phyloP scores from a whole-genome alignment of 2,113 vertebrate genomes.

The Thymallus thymallus region DNA sequence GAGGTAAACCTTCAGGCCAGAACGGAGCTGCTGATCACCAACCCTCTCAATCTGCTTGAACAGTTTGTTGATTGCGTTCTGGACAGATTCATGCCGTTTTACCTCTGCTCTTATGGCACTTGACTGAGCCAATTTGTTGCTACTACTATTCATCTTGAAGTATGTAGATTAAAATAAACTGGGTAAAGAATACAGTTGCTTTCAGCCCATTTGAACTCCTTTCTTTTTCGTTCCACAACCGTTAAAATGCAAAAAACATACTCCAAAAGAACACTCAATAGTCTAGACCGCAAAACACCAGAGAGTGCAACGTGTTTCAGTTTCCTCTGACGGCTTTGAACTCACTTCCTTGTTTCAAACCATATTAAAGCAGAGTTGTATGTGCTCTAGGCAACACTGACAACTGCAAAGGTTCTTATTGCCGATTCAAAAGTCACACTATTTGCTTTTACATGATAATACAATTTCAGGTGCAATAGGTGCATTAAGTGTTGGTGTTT shows the following conservation, averaged over 20 bases:
- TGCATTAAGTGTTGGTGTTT: not conserved
- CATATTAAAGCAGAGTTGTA: conserved; percentile 45
- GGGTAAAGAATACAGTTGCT: conserved; percentile 21
- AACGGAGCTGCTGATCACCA: conserved; percentile 69
- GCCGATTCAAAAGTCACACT: not conserved
- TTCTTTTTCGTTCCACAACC: conserved; percentile 26
- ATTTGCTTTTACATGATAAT: too few species aligned
- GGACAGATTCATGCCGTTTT: conserved; percentile 71
- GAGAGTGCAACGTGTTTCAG: conserved; percentile 45
- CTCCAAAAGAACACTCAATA: conserved; percentile 25
- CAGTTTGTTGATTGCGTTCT: conserved; percentile 69
- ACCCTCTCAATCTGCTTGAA: conserved; percentile 75
- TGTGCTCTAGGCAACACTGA: conserved; percentile 21
- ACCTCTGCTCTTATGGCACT: conserved; percentile 78
- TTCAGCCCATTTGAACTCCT: conserved; percentile 64
- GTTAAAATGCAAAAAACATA: not conserved
- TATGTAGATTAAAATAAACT: conserved; percentile 35
- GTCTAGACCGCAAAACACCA: conserved; percentile 52
- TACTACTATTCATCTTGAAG: conserved; percentile 73
- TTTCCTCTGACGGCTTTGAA: conserved; percentile 71
- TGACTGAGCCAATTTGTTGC: conserved; percentile 69
- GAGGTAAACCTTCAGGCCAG: conserved; percentile 70
- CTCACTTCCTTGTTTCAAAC: conserved; percentile 75
- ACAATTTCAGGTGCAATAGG: not conserved
- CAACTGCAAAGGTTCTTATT: not conserved